Evolutionary conservation across 2,888 invertebrate species (phyloP).

Genomic region (Archips xylosteana): DNA sequence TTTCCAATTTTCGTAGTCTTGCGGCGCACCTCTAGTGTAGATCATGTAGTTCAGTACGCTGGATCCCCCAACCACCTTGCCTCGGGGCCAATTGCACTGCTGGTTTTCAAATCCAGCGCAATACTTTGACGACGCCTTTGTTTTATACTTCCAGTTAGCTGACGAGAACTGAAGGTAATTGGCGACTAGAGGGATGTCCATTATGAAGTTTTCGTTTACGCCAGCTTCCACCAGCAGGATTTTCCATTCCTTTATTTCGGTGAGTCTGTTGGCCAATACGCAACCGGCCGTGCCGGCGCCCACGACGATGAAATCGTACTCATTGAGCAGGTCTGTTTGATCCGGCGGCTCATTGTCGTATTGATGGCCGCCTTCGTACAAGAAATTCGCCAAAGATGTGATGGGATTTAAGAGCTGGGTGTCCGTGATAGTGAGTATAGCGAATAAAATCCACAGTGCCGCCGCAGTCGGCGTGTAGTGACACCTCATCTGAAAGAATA

Average conservation of each 20-base stretch:
- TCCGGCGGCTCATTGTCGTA: constrained; percentile 84
- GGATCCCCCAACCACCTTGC: constrained; percentile 93
- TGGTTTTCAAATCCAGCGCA: constrained; percentile 91
- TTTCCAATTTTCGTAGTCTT: constrained; percentile 92
- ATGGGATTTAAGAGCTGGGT: constrained; percentile 71
- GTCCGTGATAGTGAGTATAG: constrained; percentile 57
- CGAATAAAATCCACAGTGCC: constrained; percentile 61
- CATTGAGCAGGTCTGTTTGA: constrained; percentile 74
- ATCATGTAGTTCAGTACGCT: constrained; percentile 93
- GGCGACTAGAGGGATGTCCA: constrained; percentile 91
- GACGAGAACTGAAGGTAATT: constrained; percentile 89
- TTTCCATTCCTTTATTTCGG: constrained; percentile 89
- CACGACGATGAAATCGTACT: constrained; percentile 92
- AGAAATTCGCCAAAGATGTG: constrained; percentile 81
- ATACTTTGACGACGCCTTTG: constrained; percentile 89
- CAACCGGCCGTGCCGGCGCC: constrained; percentile 94
- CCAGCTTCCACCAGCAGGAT: constrained; percentile 91
- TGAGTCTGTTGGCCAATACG: constrained; percentile 89
- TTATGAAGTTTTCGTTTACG: constrained; percentile 88
- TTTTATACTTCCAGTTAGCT: constrained; percentile 93
- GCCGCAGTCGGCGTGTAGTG: constrained; percentile 58
- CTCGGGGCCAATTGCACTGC: constrained; percentile 92
- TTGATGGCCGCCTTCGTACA: constrained; percentile 83
- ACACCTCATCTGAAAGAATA: constrained; percentile 70
- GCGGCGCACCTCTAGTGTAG: constrained; percentile 89